phyloP scores from a whole-genome alignment of 2,888 invertebrate genomes.

The Pediacus dermestoides region DNA sequence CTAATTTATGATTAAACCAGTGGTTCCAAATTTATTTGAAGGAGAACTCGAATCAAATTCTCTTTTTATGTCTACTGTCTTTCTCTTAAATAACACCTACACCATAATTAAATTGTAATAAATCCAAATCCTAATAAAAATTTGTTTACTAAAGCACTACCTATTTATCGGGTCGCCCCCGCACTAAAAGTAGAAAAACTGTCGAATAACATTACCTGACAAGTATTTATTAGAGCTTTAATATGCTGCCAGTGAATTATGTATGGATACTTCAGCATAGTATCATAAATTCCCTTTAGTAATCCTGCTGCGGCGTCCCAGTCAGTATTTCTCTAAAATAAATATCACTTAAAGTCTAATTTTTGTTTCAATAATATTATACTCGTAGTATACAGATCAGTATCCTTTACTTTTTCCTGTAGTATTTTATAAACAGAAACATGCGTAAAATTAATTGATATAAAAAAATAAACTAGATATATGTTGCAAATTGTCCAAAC shows the following conservation, averaged over 20 bases:
- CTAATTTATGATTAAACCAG: no score
- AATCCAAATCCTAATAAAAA: no score
- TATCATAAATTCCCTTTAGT: conserved; percentile 91
- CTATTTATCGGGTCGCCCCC: no score
- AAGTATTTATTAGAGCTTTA: conserved; percentile 79
- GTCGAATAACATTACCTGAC: conserved; percentile 62
- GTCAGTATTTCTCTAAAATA: conserved; percentile 80
- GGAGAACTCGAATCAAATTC: no score
- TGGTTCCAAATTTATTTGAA: no score
- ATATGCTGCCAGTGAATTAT: conserved; percentile 95
- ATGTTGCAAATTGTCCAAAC: conserved; percentile 45
- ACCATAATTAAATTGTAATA: neutral
- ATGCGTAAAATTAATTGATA: neutral
- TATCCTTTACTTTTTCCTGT: neutral
- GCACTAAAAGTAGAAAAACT: no score
- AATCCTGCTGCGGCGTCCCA: conserved; percentile 96
- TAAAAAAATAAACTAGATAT: conserved; percentile 3
- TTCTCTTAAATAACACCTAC: conserved; percentile 1
- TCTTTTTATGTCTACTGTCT: no score
- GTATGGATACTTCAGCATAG: conserved; percentile 88
- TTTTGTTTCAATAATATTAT: neutral
- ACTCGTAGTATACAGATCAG: no score
- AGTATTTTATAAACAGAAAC: neutral
- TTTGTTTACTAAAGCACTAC: no score
- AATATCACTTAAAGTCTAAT: conserved; percentile 3